Conservation (phyloP, 2,113 vertebrate genomes). For the Burhinus oedicnemus region DNA sequence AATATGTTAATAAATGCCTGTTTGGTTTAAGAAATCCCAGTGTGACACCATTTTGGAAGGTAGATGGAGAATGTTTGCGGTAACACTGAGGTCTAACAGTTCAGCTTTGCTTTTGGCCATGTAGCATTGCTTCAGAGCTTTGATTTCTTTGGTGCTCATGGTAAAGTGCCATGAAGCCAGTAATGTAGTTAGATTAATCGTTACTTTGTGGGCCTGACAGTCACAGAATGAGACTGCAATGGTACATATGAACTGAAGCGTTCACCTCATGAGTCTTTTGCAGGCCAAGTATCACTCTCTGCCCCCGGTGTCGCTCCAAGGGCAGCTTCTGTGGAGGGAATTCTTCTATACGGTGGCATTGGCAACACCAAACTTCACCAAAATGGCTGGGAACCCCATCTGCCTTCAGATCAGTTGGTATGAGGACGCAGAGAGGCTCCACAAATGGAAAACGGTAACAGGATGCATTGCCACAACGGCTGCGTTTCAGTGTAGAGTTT, state of each 20-base stretch:
- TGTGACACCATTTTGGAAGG: background rate
- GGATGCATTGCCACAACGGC: background rate
- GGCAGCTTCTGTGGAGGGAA: conserved; percentile 92
- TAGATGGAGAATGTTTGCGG: background rate
- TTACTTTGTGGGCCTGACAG: background rate
- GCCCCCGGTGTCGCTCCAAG: conserved; percentile 86
- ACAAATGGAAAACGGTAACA: conserved; percentile 61
- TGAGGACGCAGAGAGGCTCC: conserved; percentile 76
- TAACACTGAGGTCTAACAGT: background rate
- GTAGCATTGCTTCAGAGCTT: background rate
- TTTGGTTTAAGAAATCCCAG: background rate
- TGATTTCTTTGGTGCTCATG: background rate
- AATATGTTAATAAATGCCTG: background rate
- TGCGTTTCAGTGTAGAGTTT: background rate
- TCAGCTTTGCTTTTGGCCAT: background rate
- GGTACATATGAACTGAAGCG: background rate
- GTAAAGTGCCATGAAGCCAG: background rate
- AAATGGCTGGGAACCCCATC: conserved; percentile 94
- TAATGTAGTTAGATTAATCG: background rate
- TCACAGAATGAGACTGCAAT: background rate
- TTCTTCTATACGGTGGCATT: conserved; percentile 94
- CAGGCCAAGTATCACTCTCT: conserved; percentile 82
- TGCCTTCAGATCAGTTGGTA: conserved; percentile 94
- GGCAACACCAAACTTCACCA: conserved; percentile 88
- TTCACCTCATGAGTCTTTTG: background rate